Percentiles rank a stretch among this genome's conserved stretches.
Evolutionary conservation across 1,140 invertebrate species (phyloP).

Genomic region (Drosophila takahashii): DNA sequence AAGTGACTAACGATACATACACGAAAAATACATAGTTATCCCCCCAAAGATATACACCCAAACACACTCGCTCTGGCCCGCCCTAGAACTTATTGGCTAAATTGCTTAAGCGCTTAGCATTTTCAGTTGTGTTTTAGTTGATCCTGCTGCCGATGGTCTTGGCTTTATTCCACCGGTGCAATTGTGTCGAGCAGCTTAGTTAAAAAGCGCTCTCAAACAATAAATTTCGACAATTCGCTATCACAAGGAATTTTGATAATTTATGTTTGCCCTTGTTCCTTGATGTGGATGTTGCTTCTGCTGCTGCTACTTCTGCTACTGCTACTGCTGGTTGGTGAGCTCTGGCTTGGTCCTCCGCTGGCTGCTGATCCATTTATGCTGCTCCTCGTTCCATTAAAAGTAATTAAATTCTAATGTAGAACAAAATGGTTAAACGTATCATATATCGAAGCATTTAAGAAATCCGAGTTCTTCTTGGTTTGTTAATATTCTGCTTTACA

Average conservation of each 20-base stretch:
- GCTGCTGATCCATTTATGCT: constrained; percentile 21
- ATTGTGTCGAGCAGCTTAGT: constrained; percentile 19
- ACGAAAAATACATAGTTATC: constrained; percentile 33
- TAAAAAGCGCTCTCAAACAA: constrained; percentile 43
- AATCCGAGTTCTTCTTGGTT: constrained; percentile 50
- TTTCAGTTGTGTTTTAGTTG: constrained; percentile 25
- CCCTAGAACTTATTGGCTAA: constrained; percentile 49
- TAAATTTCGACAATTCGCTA: constrained; percentile 18
- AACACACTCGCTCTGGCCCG: constrained; percentile 24
- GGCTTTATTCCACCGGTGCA: constrained; percentile 16
- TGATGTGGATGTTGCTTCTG: constrained; percentile 7
- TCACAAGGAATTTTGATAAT: constrained; percentile 52
- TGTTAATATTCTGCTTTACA: constrained; percentile 61
- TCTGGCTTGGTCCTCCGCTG: constrained; percentile 28
- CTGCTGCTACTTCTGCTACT: background rate
- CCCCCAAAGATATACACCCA: constrained; percentile 30
- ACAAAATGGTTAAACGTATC: constrained; percentile 69
- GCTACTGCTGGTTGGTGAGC: constrained; percentile 14
- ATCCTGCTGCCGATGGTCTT: constrained; percentile 4
- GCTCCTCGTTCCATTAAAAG: constrained; percentile 51
- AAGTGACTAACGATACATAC: constrained; percentile 70
- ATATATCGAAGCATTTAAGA: constrained; percentile 68
- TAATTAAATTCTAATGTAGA: constrained; percentile 81
- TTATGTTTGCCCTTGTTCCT: background rate
- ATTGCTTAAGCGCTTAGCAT: constrained; percentile 43